Base-by-base conservation (phyloP, 2,797 vertebrate species). In the Loriculus beryllinus region DNA sequence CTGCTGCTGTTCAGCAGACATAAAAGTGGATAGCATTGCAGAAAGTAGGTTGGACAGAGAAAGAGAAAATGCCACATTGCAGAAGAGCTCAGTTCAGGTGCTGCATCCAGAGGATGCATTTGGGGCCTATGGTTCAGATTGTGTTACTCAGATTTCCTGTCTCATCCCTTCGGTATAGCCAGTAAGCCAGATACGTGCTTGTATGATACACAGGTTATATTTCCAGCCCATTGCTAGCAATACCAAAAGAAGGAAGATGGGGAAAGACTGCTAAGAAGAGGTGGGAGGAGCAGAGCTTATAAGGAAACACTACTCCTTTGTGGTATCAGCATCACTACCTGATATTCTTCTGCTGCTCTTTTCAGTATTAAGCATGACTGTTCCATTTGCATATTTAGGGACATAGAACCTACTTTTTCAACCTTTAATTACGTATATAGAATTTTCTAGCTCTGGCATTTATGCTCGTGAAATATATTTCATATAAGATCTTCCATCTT, bases 401-500 rank as follows among this genome's bases (percentile, higher is more conserved):
- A 93, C 96, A 95, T 23, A 76, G 33, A 94, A 81, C 62, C 78
- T 93, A 22, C 22, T 64, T 79, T 80, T 95, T 95, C 83, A 20
- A 39, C 57, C 21, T 75, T 80, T 90, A 94, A 72, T 96, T 93
- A 64, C 68, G 17, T 72, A 80, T 82, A 67, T 82, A 93, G 42
- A 96, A 75, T 89, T 71, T 90, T 92, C 29, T 95, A 75, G 62
- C 14, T 93, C 71, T 91, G 76, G 12, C 62, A 90, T 87, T 93
- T 94, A 68, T 82, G 40, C 82, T 20, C 2, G 19, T 84, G 84
- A 82, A 31, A 35, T 90, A 64, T 83, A 75, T 94, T 96, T 97
- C 63, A 59, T 92, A 64, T 83, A 28, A 63, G 70, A 52, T 74
- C 48, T 96, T 97, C 88, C 64, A 90, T 95, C 72, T 96, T 70